Conservation (phyloP, 2,797 vertebrate genomes). For the Mastacembelus armatus region DNA sequence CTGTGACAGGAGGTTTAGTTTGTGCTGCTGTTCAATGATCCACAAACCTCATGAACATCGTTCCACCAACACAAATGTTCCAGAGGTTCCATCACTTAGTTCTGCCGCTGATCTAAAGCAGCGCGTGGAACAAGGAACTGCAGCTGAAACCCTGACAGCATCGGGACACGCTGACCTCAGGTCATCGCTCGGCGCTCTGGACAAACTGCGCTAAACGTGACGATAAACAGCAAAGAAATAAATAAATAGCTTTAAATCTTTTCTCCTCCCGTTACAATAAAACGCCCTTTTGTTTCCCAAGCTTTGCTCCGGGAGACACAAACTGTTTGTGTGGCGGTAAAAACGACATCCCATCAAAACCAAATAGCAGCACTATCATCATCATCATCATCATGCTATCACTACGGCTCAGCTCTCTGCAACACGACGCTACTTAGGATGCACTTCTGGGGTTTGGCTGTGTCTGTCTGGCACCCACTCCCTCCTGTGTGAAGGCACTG, state of each 20-base stretch:
- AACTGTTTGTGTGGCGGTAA: slow-evolving; percentile 59
- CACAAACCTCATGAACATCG: too few relatives aligned
- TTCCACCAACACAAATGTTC: too few relatives aligned
- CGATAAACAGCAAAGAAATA: slow-evolving; percentile 15
- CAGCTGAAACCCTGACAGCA: neutral
- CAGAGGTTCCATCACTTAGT: too few relatives aligned
- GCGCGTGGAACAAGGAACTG: too few relatives aligned
- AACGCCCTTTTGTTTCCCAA: slow-evolving; percentile 61
- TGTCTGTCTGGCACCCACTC: slow-evolving; percentile 63
- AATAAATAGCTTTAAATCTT: neutral
- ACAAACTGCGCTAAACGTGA: slow-evolving; percentile 12
- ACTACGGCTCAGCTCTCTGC: slow-evolving; percentile 41
- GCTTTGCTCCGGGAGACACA: slow-evolving; percentile 42
- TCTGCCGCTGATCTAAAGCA: too few relatives aligned
- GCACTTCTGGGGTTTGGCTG: slow-evolving; percentile 68
- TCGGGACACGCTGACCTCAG: slow-evolving; percentile 24
- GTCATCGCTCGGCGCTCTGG: neutral
- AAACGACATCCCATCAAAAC: slow-evolving; percentile 56
- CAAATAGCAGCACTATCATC: slow-evolving; percentile 65
- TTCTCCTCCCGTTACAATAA: slow-evolving; percentile 8
- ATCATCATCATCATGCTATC: slow-evolving; percentile 51
- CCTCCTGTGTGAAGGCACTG: slow-evolving; percentile 54
- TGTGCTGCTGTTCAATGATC: too few relatives aligned
- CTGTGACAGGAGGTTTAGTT: too few relatives aligned
- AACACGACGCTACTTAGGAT: slow-evolving; percentile 64